Base-by-base conservation (phyloP, 2,888 invertebrate genomes). In the Arrhopalites spinosus region DNA sequence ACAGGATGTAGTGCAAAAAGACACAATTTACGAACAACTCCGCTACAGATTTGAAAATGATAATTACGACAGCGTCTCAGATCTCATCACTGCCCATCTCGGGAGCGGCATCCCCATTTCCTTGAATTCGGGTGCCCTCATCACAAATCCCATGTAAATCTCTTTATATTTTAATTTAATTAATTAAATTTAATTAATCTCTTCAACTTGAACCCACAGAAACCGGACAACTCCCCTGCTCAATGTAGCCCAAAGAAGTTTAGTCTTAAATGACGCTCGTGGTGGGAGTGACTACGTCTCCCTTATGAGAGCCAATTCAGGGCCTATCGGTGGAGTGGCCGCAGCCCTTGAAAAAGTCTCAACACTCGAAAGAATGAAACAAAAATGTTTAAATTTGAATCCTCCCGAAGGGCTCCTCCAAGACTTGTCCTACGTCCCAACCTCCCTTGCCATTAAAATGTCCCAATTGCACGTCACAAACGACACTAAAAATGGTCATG, bases 31-130 rank as follows among this genome's bases (percentile, higher is more conserved):
- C 86, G 95, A 96, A 86, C 88, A 93, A 82, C 91, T 95, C 43
- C 94, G 96, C 85, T 97, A 93, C 85, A 94, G 95, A 84, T 95
- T 97, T 85, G 97, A 97, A 86, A 95, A 95, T 84, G 94, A 95
- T 85, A 91, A 93, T 0, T 97, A 95, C 84, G 94, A 94, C 84
- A 95, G 95, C 1, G 94, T 97, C 25, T 93, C 95, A 0, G 95
- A 96, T 86, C 89, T 98, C 74, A 95, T 97, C 79, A 95, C 95
- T 7, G 95, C 92, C 81, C 96, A 97, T 85, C 95, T 96, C 29
- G 94, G 94, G 1, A 94, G 94, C 64, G 93, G 93, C 23, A 93
- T 94, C 84, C 91, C 94, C 0, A 93, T 97, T 84, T 96, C 96
- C 1, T 90, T 90, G 7, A 92, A 92, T 0, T 96, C 95, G 1